Conservation (phyloP, 2,113 vertebrate genomes). For the Callipepla californica region DNA sequence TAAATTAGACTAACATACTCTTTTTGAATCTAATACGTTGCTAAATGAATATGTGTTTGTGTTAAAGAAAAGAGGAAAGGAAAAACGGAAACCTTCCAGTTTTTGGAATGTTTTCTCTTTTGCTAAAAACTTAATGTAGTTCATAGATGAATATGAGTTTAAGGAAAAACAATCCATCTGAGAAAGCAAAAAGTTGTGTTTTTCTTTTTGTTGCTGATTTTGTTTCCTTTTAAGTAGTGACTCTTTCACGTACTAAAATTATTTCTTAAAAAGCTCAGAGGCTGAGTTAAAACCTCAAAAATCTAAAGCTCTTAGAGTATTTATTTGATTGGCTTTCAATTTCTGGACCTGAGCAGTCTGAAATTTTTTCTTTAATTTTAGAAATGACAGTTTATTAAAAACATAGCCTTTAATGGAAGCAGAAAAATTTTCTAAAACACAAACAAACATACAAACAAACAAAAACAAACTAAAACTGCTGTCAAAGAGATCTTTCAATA, state of each 20-base stretch:
- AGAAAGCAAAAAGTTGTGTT: neutral
- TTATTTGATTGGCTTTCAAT: neutral
- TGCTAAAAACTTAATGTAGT: neutral
- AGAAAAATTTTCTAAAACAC: neutral
- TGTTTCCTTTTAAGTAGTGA: neutral
- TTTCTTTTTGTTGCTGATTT: neutral
- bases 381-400: neutral
- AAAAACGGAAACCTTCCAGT: neutral
- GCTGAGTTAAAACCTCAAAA: neutral
- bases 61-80: neutral
- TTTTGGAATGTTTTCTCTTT: neutral
- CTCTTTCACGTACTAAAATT: neutral
- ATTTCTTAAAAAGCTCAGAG: neutral
- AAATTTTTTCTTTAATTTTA: neutral
- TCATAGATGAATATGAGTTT: neutral
- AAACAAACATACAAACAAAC: neutral
- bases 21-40: neutral
- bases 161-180: neutral
- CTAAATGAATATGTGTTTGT: neutral
- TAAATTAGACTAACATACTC: neutral
- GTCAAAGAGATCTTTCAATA: neutral
- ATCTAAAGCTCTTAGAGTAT: neutral
- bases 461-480: neutral
- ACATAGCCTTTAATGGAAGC: neutral
- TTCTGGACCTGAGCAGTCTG: rapidly evolving